Conservation (phyloP, 2,113 vertebrate species). For the Larimichthys polyactis region DNA sequence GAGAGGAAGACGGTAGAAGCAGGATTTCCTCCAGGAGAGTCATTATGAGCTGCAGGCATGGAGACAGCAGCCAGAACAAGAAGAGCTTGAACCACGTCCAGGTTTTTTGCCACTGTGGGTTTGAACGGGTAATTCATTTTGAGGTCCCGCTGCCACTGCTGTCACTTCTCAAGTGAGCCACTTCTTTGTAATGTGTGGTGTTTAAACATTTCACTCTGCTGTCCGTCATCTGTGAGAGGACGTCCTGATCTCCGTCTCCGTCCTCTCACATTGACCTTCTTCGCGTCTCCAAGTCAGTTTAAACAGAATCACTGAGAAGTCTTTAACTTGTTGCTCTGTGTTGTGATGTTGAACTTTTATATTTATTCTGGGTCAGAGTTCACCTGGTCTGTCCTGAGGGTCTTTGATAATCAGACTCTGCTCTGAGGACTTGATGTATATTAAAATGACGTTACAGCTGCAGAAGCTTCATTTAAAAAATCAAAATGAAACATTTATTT, state of each 20-base stretch:
- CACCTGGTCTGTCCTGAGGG: no score
- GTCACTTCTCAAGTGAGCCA: conserved; percentile 59
- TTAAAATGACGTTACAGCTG: no score
- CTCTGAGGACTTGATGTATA: no score
- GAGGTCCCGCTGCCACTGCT: conserved; percentile 45
- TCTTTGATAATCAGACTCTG: no score
- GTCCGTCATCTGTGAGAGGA: conserved; percentile 50
- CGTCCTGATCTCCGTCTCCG: conserved; percentile 49
- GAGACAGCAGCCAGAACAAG: conserved; percentile 60
- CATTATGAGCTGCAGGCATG: conserved; percentile 49
- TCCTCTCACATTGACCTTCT: neutral
- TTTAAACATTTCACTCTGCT: conserved; percentile 41
- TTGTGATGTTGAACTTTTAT: no score
- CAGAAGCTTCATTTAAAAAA: neutral
- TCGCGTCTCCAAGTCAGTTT: neutral
- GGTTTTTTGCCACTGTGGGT: conserved; percentile 55
- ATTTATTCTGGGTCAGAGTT: no score
- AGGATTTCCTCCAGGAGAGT: conserved; percentile 57
- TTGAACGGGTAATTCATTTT: conserved; percentile 63
- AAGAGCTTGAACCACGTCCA: conserved; percentile 52
- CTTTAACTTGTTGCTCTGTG: no score
- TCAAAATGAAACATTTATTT: neutral
- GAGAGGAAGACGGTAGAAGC: conserved; percentile 28
- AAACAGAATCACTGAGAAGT: no score
- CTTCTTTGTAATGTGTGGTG: conserved; percentile 45